Conservation (phyloP, 1,140 invertebrate species). For the Drosophila albomicans region DNA sequence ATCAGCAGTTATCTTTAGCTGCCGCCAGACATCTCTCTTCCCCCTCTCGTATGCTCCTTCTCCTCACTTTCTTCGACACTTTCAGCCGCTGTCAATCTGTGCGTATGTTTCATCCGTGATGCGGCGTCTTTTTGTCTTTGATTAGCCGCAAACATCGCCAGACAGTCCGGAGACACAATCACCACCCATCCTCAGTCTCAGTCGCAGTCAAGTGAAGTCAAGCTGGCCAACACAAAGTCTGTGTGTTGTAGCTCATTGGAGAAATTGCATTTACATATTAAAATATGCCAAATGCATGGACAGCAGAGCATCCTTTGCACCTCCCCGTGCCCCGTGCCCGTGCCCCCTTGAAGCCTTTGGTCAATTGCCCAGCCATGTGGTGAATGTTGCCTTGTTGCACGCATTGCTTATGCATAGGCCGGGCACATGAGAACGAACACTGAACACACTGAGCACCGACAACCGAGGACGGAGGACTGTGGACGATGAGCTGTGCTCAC, state of each 20-base stretch:
- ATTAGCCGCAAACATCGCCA: conserved; percentile 68
- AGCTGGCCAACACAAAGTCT: conserved; percentile 46
- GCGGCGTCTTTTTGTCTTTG: conserved; percentile 71
- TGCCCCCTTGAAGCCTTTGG: conserved; percentile 50
- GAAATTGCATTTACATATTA: conserved; percentile 83
- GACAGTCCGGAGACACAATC: conserved; percentile 42
- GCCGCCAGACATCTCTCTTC: not conserved
- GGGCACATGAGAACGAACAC: not conserved
- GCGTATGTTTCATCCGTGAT: conserved; percentile 30
- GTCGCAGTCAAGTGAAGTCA: not conserved
- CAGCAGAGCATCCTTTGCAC: conserved; percentile 17
- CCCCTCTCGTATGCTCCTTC: not conserved
- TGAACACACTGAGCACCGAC: too few species aligned
- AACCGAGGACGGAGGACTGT: too few species aligned
- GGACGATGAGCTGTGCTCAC: conserved; percentile 19
- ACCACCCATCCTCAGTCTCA: not conserved
- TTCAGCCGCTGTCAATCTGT: conserved; percentile 14
- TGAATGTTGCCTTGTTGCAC: conserved; percentile 63
- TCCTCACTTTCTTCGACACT: not conserved
- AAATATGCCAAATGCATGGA: conserved; percentile 75
- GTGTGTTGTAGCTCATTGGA: conserved; percentile 67
- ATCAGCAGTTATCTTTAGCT: conserved; percentile 10
- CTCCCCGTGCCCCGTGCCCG: not conserved
- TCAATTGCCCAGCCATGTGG: conserved; percentile 69
- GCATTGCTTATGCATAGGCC: conserved; percentile 61